Percentiles rank a stretch among this genome's conserved stretches.
Conservation (phyloP, 2,797 vertebrate species). For the Spinibarbus caldwelli region DNA sequence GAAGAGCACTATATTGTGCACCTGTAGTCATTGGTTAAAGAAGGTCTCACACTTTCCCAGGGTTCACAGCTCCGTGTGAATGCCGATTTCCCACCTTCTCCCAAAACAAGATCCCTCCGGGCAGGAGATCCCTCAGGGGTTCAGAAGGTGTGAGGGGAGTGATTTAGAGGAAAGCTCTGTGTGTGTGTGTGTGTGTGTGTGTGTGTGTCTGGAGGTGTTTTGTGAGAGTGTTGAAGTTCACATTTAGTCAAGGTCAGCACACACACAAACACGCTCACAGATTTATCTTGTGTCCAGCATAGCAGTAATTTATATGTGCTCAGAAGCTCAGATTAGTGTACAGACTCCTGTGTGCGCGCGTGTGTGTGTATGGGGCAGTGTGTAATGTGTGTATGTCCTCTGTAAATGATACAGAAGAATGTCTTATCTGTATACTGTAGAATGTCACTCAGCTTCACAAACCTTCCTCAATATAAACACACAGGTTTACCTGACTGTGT, state of each 20-base stretch:
- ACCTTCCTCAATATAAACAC: not conserved
- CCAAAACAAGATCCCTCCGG: slow-evolving; percentile 18
- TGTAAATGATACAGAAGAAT: not conserved
- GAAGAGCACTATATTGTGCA: not conserved
- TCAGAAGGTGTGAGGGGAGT: not conserved
- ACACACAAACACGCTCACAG: not conserved
- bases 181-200: slow-evolving; percentile 10
- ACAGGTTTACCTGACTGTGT: not conserved
- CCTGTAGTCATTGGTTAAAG: not conserved
- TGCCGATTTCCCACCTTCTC: not conserved
- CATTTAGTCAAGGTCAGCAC: slow-evolving; percentile 22
- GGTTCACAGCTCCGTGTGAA: not conserved
- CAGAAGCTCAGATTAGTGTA: not conserved
- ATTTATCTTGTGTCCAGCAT: slow-evolving; percentile 1
- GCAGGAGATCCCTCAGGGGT: not conserved
- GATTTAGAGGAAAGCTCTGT: slow-evolving; percentile 18
- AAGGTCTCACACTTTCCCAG: not conserved
- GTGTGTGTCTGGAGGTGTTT: not conserved
- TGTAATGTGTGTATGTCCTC: not conserved
- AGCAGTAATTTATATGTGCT: slow-evolving; percentile 5
- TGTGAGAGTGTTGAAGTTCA: slow-evolving; percentile 26
- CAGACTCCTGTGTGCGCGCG: not conserved
- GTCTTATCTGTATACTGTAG: not conserved
- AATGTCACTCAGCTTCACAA: not conserved
- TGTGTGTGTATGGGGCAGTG: not conserved